Evolutionary conservation across 1,140 invertebrate genomes (phyloP).

Genomic region (Oppia nitens): DNA sequence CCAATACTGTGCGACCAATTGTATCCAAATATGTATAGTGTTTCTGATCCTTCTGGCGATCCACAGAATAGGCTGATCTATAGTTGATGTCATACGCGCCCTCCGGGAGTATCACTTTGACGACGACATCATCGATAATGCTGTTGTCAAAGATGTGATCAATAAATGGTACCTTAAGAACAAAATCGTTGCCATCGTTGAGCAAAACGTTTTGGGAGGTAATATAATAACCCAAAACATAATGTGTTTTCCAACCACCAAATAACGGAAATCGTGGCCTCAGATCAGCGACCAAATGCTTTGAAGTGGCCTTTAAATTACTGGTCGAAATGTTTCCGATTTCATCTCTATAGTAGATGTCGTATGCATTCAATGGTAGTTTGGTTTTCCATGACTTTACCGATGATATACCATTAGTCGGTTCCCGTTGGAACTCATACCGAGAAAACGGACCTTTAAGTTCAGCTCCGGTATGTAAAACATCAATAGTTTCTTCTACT

Average conservation of each 20-base stretch:
- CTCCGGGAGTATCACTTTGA: slow-evolving; percentile 88
- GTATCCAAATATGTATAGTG: slow-evolving; percentile 93
- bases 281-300: slow-evolving; percentile 85
- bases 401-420: slow-evolving; percentile 60
- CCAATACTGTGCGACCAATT: slow-evolving; percentile 71
- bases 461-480: slow-evolving; percentile 76
- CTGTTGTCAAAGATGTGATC: slow-evolving; percentile 96
- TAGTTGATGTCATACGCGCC: slow-evolving; percentile 62
- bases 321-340: slow-evolving; percentile 99
- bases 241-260: slow-evolving; percentile 97
- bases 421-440: slow-evolving; percentile 86
- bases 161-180: slow-evolving; percentile 74
- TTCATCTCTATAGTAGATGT: slow-evolving; percentile 89
- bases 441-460: slow-evolving; percentile 85
- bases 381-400: slow-evolving; percentile 84
- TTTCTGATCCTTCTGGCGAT: slow-evolving; percentile 49
- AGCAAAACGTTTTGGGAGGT: slow-evolving; percentile 91
- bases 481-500: slow-evolving; percentile 80
- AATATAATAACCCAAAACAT: slow-evolving; percentile 90
- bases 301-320: slow-evolving; percentile 63
- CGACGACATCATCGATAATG: slow-evolving; percentile 71
- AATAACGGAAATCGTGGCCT: slow-evolving; percentile 91
- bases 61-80: slow-evolving; percentile 61
- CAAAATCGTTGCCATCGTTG: slow-evolving; percentile 49
- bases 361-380: slow-evolving; percentile 69